phyloP scores from a whole-genome alignment of 1,140 invertebrate genomes.

The Archivesica marissinica region DNA sequence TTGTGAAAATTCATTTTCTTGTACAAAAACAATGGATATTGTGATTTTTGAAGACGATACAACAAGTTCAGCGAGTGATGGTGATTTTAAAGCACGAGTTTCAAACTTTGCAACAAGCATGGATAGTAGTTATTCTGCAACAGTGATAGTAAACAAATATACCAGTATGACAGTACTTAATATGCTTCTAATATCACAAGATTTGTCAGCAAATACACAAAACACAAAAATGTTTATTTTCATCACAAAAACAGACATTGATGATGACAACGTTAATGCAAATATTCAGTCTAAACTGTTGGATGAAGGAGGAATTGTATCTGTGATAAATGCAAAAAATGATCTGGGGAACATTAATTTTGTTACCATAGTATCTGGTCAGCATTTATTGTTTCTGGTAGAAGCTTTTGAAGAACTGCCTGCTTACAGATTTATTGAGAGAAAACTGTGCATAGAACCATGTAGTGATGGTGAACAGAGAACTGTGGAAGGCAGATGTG shows the following conservation, averaged over 20 bases:
- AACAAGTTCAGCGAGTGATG: not conserved
- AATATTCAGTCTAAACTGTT: not conserved
- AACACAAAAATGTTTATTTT: slow-evolving; percentile 7
- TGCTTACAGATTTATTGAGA: slow-evolving; percentile 13
- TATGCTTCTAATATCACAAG: not conserved
- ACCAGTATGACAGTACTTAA: not conserved
- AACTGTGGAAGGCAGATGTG: not conserved
- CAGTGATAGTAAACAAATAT: not conserved
- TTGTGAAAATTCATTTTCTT: slow-evolving; percentile 23
- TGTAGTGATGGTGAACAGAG: slow-evolving; percentile 22
- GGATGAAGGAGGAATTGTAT: not conserved
- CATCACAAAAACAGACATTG: slow-evolving; percentile 4
- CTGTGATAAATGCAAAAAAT: not conserved
- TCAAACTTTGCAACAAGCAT: not conserved
- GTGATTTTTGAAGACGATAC: slow-evolving; percentile 1
- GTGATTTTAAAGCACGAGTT: not conserved
- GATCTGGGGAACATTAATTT: slow-evolving; percentile 4
- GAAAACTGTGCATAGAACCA: slow-evolving; percentile 10
- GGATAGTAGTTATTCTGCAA: not conserved
- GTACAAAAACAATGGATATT: not conserved
- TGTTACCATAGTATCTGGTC: not conserved
- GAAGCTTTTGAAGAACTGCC: slow-evolving; percentile 8
- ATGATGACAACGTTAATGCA: not conserved
- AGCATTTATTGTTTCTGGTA: not conserved
- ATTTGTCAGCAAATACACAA: not conserved